Evolutionary conservation across 2,888 invertebrate genomes (phyloP).

Genomic region (Pachydiplax longipennis): DNA sequence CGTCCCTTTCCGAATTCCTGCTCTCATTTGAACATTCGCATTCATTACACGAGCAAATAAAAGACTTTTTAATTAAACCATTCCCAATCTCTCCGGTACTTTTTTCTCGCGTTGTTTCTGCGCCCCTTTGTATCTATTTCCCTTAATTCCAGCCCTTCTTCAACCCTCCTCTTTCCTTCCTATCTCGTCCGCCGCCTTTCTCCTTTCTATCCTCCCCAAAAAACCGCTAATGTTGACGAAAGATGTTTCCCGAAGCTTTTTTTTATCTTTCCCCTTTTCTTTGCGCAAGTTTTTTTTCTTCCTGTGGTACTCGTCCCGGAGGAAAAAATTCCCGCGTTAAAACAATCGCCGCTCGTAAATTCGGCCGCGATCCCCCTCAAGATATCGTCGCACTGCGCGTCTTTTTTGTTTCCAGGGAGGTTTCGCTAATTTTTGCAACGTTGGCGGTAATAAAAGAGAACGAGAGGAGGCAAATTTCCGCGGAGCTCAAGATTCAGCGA

Average conservation of each 20-base stretch:
- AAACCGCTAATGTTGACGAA: not conserved
- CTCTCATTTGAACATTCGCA: not conserved
- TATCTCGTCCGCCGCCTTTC: not conserved
- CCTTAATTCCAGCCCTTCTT: not conserved
- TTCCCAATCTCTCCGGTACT: not conserved
- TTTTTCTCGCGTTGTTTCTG: not conserved
- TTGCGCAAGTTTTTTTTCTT: not conserved
- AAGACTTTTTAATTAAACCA: not conserved
- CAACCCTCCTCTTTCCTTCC: not conserved
- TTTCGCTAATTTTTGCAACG: not conserved
- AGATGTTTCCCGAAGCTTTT: not conserved
- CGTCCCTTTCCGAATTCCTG: not conserved
- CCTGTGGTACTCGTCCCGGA: not conserved
- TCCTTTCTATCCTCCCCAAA: not conserved
- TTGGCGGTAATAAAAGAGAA: not conserved
- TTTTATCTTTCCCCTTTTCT: not conserved
- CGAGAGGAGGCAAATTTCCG: not conserved
- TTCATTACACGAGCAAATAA: not conserved
- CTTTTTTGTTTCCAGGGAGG: not conserved
- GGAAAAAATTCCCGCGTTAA: not conserved
- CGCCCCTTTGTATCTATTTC: not conserved
- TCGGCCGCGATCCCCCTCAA: not conserved
- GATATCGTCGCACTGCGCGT: not conserved
- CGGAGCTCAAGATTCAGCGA: not conserved
- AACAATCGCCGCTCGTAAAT: not conserved